These are phyloP conservation scores for Hydrolagus affinis DNA, from an alignment of 2,113 vertebrate genomes.

Conservation along the genomic window DNA sequence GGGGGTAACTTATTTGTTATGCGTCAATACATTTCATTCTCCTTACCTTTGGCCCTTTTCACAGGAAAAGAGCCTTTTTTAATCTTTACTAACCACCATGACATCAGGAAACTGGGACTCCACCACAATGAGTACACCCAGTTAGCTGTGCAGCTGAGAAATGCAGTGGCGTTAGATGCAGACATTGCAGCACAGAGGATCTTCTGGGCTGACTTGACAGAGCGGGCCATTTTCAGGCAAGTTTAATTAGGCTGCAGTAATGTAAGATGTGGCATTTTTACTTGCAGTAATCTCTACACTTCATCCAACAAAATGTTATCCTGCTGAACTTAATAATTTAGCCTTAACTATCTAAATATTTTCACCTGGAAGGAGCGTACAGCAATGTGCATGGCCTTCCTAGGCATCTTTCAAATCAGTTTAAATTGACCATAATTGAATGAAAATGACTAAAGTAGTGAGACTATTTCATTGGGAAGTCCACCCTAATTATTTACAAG, in stretches of 20 bases:
- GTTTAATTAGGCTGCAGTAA: no score
- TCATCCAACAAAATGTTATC: no score
- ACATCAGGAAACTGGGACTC: constrained; percentile 14
- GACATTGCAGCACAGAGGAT: constrained; percentile 7
- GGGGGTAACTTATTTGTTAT: not conserved
- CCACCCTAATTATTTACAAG: no score
- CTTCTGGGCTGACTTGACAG: constrained; percentile 25
- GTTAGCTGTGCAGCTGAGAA: not conserved
- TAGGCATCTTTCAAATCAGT: no score
- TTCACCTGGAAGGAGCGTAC: no score
- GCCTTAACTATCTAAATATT: no score
- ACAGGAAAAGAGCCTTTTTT: constrained; percentile 27
- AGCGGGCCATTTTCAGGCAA: constrained; percentile 26
- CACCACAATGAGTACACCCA: constrained; percentile 29
- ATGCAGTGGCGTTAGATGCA: constrained; percentile 20
- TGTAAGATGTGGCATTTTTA: no score
- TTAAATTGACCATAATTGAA: no score
- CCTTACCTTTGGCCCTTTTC: not conserved
- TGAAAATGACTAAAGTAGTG: not conserved
- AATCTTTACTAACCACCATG: constrained; percentile 31
- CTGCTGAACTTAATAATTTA: no score
- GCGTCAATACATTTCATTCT: not conserved
- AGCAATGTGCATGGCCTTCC: no score
- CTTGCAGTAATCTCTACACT: no score
- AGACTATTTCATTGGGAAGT: not conserved